A percentile compares a stretch with the other conserved stretches of the same genome.
Conservation (phyloP, 2,797 vertebrate species). For the Tachyglossus aculeatus region DNA sequence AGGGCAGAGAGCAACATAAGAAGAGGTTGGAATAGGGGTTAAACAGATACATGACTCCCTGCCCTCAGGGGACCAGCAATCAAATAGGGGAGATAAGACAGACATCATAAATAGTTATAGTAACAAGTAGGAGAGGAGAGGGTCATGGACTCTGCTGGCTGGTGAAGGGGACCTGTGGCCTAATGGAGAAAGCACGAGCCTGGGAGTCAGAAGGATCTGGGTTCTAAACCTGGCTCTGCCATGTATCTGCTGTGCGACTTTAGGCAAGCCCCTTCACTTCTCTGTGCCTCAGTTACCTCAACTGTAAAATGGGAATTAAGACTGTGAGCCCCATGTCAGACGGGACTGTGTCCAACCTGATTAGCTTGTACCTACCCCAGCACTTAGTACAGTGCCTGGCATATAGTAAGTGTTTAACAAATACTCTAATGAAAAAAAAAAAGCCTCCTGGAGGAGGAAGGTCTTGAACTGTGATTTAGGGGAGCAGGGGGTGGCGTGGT, state of each 20-base stretch:
- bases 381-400: background rate
- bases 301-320: background rate
- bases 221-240: background rate
- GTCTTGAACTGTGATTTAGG: too few species aligned
- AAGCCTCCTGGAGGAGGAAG: background rate
- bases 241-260: background rate
- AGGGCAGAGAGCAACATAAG: conserved; percentile 19
- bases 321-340: too few species aligned
- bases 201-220: background rate
- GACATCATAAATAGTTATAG: background rate
- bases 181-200: background rate
- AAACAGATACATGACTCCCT: too few species aligned
- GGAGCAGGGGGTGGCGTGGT: too few species aligned
- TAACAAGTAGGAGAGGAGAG: conserved; percentile 3
- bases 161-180: background rate
- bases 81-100: conserved; percentile 9
- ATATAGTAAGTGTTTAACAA: background rate
- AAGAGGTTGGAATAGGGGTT: too few species aligned
- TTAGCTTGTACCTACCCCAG: background rate
- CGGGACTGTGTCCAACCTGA: too few species aligned
- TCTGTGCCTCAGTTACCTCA: background rate
- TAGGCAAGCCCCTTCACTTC: background rate
- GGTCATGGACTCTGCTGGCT: background rate
- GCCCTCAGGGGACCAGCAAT: background rate
- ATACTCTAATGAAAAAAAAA: background rate